Evolutionary conservation across 2,113 vertebrate genomes (phyloP), one percentile per base, ranked within the genome.

Genomic region (Xiphophorus couchianus): DNA sequence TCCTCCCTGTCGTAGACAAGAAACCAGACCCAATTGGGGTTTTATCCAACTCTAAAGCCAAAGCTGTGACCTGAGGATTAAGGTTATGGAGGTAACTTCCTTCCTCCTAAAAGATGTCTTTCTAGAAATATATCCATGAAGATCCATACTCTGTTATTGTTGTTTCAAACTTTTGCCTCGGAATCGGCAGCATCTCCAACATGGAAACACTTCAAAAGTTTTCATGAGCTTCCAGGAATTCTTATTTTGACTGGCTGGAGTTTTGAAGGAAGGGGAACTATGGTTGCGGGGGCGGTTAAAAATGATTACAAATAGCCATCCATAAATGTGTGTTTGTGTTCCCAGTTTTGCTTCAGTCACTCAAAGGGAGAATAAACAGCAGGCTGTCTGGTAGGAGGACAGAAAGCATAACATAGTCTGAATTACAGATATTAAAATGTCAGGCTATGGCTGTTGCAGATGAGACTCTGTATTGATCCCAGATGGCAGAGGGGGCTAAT

Each of bases 381-480:
- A 80, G 80, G 83, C 84, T 76, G 77, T 89, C 89, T 92, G 86
- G 73, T 82, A 77, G 87, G 82, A 80, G 89, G 93, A 93, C 91
- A 93, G 86, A 93, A 93, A 92, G 85, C 90, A 91, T 90, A 92
- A 90, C 92, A 91, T 93, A 93, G 86, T 78, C 89, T 86, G 92
- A 95, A 94, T 95, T 94, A 94, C 93, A 92, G 92, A 94, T 93
- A 94, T 94, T 94, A 94, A 94, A 87, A 92, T 86, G 92, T 94
- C 93, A 93, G 88, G 74, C 82, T 68, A 66, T 37, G 85, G 81
- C 81, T 88, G 90, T 91, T 90, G 89, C 84, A 86, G 90, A 93
- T 90, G 90, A 91, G 90, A 91, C 87, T 82, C 77, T 64, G 86
- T 94, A 94, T 94, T 94, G 94, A 94, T 94, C 92, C 94, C 93